These are phyloP conservation scores for Melopsittacus undulatus DNA, from an alignment of 2,797 vertebrate genomes.

Conservation along the genomic window DNA sequence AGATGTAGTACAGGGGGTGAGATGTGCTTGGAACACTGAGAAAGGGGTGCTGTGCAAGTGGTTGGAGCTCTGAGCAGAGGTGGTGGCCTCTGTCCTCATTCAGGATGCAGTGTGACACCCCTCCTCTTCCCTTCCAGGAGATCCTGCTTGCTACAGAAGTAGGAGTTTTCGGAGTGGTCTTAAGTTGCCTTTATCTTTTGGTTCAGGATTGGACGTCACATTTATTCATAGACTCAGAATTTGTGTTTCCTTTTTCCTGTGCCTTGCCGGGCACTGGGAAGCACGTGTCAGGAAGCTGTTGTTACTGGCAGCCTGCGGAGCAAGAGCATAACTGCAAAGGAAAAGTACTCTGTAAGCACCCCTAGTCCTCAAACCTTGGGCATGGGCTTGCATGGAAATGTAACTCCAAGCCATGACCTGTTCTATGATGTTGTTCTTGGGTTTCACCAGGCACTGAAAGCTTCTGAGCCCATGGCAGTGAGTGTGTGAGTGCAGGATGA, in stretches of 20 bases:
- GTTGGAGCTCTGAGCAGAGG: background rate
- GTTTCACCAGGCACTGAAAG: background rate
- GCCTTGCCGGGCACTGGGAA: fast-evolving
- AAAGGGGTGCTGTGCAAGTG: background rate
- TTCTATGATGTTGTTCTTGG: background rate
- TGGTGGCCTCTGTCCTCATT: fast-evolving
- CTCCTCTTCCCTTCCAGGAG: background rate
- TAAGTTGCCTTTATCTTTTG: background rate
- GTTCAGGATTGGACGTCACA: background rate
- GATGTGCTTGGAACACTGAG: background rate
- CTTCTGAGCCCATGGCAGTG: background rate
- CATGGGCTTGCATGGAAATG: background rate
- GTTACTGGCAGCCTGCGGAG: background rate
- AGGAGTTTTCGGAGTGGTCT: background rate
- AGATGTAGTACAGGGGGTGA: background rate
- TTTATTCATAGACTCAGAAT: background rate
- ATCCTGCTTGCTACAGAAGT: background rate
- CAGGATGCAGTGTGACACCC: no score
- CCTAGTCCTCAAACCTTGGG: background rate
- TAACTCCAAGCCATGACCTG: background rate
- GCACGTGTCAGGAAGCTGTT: background rate
- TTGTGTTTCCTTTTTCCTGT: background rate
- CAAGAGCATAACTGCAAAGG: background rate
- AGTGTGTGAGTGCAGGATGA: background rate
- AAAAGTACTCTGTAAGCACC: background rate